Base-by-base conservation (phyloP, 2,113 vertebrate species). In the Amblyornis subalaris region DNA sequence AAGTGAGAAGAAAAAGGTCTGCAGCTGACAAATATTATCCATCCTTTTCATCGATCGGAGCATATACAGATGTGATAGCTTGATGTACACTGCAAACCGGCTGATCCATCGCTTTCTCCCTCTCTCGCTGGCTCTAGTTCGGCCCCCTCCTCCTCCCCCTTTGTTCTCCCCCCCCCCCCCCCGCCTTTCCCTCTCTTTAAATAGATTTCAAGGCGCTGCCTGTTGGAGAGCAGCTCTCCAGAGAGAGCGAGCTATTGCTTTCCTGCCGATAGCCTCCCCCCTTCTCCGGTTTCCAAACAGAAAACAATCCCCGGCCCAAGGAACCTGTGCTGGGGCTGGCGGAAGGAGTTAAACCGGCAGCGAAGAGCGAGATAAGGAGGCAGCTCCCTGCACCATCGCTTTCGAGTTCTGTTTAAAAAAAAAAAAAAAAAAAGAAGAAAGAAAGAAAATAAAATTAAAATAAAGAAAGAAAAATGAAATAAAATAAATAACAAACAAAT, bases 201-300 rank as follows among this genome's bases (percentile, higher is more conserved):
- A 98, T 98, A 97, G 97, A 98, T 98, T 98, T 97, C 97, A 97
- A 97, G 97, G 97, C 97, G 96, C 98, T 97, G 98, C 97, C 97
- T 97, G 97, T 96, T 96, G 97, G 97, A 97, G 97, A 98, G 97
- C 97, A 98, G 97, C 97, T 98, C 97, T 96, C 96, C 92, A 96
- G 96, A 94, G 94, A 89, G 90, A 65, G 71, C 78, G 80, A 94
- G 96, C 96, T 97, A 94, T 95, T 92, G 97, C 96, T 97, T 97
- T 95, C 88, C 95, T 92, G 95, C 96, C 96, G 95, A 95, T 95
- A 97, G 94, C 90, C 94, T 96, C 93, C 94, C 96, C 82, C 77
- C n/a, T 92, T 96, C 96, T 95, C 91, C 90, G 87, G 76, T 97
- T 97, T 96, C 90, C 92, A 84, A 97, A 97, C 93, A 97, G 91